Evolutionary conservation across 2,797 vertebrate species (phyloP), one percentile per base, ranked within the genome.

Genomic region (Eremophila alpestris): DNA sequence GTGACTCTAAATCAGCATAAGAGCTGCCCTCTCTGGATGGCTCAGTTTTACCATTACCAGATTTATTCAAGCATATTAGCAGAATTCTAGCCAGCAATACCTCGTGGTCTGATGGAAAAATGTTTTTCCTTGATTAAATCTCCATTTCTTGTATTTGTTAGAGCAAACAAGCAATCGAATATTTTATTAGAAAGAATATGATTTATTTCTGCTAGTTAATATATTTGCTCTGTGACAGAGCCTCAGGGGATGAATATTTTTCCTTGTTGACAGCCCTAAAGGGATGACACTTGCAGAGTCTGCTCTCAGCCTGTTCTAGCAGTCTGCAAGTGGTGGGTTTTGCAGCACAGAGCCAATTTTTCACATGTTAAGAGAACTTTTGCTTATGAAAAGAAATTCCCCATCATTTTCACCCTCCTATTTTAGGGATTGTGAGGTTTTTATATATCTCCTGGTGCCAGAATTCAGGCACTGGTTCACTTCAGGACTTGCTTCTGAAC

Each of bases 51-150:
- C 77, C 52, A 51, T 83, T 83, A 84, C 80, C 76, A 56, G 87
- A 78, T 90, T 76, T 91, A 94, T 64, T 95, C 74, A 94, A 88
- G 79, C 87, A 70, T 88, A 93, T 91, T 93, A 92, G 91, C 79
- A 94, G 87, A 82, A 29, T 76, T 70, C 45, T 60, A 89, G 70
- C 74, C 77, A 93, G 79, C 80, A 95, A 94, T 91, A 93, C 59
- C 74, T 94, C 76, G 80, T 83, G 93, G 73, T 88, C 89, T 91
- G 85, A 79, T 91, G 55, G 26, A 26, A 93, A 93, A 92, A 46
- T 73, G 83, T 76, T 94, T 94, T 95, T 93, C 87, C 77, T 91
- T 90, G 67, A 93, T 94, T 93, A 94, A 95, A 93, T 46, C 45
- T 91, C 87, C 55, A 87, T 93, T 94, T 93, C 89, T 63, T 48